Evolutionary conservation across 2,113 vertebrate genomes (phyloP), one percentile per base, ranked within the genome.

Genomic region (Corythornis vintsioides): DNA sequence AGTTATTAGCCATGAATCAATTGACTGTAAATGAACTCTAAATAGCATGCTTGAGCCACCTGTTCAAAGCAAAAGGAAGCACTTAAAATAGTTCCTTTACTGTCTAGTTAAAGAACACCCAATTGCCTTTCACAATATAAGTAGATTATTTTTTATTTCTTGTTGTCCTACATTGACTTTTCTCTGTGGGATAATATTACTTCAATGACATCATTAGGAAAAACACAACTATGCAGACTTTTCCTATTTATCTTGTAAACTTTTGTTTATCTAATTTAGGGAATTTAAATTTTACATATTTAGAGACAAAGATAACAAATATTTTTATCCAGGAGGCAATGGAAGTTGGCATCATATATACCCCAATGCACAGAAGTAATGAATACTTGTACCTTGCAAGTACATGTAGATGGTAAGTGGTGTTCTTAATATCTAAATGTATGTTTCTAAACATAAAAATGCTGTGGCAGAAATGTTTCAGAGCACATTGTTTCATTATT

Each of bases 61-160:
- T 96, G 87, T 83, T 80, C 93, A 52, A 94, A 93, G 69, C 65
- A 91, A 94, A 92, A 93, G 45, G 83, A 92, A 96, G 74, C 90
- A 93, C 85, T 95, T 88, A 73, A 93, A 90, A 95, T 93, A 95
- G 80, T 87, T 89, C 13, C 55, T 85, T 89, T 80, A 81, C 69
- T 87, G 78, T 48, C 35, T 57, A 78, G 40, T 88, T 91, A 89
- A 97, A 80, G 64, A 91, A 81, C 38, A 89, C 43, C 69, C 45
- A 93, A 60, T 82, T 56, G 45, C 26, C 4, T 76, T 86, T 72
- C 72, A 82, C 45, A 88, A 56, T 90, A 82, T 63, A 92, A 91
- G 72, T 29, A 70, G 60, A 87, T 69, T 73, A 66, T 66, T 90
- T 95, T 95, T 76, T 67, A 89, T 63, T 88, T 81, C 35, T 90